A percentile compares a stretch with the other conserved stretches of the same genome.
These are phyloP conservation scores for Salvator merianae DNA, from an alignment of 2,113 vertebrate species.

Conservation along the genomic window DNA sequence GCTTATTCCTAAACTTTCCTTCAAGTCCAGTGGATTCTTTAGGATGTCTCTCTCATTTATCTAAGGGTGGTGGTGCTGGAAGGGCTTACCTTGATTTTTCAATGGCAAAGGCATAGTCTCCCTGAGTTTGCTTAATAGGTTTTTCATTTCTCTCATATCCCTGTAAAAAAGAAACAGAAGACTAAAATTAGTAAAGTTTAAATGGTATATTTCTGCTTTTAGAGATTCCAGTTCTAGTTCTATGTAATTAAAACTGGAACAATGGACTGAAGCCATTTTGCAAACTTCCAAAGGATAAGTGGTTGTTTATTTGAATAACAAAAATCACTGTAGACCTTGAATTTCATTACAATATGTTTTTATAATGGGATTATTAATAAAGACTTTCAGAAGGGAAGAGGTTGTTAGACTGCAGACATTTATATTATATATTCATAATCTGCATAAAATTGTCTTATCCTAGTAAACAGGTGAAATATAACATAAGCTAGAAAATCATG, in stretches of 20 bases:
- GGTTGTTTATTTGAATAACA: background rate
- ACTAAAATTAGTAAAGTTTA: constrained; percentile 33
- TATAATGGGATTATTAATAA: constrained; percentile 5
- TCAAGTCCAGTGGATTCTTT: too few species aligned
- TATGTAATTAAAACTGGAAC: background rate
- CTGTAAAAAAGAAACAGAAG: constrained; percentile 74
- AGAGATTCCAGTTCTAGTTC: background rate
- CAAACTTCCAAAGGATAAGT: background rate
- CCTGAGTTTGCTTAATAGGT: constrained; percentile 99
- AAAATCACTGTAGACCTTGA: background rate
- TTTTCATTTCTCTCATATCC: constrained; percentile 99
- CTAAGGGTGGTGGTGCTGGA: background rate
- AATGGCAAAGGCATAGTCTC: constrained; percentile 99
- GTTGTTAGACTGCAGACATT: background rate
- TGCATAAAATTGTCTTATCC: too few species aligned
- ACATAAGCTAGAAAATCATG: too few species aligned
- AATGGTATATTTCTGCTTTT: background rate
- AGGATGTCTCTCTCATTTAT: too few species aligned
- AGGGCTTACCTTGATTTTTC: constrained; percentile 94
- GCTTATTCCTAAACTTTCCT: too few species aligned
- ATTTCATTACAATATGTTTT: background rate
- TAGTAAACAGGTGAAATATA: too few species aligned
- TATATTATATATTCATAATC: background rate
- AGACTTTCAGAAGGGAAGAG: background rate
- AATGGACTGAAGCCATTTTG: background rate